A percentile compares a stretch with the other conserved stretches of the same genome.
phyloP scores from a whole-genome alignment of 1,140 invertebrate species.

The Sarcophaga bullata region DNA sequence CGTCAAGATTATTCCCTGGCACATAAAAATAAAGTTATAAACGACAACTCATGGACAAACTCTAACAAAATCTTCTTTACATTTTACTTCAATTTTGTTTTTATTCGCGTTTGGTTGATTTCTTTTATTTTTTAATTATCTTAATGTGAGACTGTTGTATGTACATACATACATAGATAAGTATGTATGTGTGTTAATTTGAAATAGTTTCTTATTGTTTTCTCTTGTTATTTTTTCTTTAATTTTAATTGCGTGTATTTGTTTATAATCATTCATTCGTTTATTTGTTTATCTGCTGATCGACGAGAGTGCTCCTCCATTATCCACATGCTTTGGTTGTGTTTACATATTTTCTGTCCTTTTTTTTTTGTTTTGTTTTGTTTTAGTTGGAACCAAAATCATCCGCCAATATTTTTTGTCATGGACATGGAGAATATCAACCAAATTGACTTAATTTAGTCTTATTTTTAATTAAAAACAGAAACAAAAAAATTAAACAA shows the following conservation, averaged over 20 bases:
- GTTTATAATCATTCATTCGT: too few relatives aligned
- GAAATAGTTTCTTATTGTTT: too few relatives aligned
- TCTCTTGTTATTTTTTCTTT: too few relatives aligned
- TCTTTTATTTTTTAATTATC: background rate
- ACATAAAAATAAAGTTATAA: background rate
- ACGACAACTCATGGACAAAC: background rate
- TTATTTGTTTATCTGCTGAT: too few relatives aligned
- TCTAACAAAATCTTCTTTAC: background rate
- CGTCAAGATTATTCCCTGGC: background rate
- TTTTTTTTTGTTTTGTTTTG: background rate
- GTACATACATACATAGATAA: too few relatives aligned
- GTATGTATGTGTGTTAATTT: too few relatives aligned
- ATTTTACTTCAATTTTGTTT: background rate
- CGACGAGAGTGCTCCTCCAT: too few relatives aligned
- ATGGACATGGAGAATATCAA: background rate
- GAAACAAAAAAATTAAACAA: background rate
- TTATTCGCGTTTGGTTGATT: background rate
- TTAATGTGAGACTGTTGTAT: too few relatives aligned
- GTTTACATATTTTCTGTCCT: background rate
- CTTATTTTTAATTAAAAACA: slow-evolving; percentile 17
- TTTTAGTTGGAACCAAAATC: background rate
- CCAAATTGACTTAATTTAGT: background rate
- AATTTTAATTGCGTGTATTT: too few relatives aligned
- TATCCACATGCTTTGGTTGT: too few relatives aligned
- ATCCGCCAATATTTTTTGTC: background rate